These are phyloP conservation scores for Leucophora obtusa DNA, from an alignment of 2,888 invertebrate genomes.

Conservation along the genomic window DNA sequence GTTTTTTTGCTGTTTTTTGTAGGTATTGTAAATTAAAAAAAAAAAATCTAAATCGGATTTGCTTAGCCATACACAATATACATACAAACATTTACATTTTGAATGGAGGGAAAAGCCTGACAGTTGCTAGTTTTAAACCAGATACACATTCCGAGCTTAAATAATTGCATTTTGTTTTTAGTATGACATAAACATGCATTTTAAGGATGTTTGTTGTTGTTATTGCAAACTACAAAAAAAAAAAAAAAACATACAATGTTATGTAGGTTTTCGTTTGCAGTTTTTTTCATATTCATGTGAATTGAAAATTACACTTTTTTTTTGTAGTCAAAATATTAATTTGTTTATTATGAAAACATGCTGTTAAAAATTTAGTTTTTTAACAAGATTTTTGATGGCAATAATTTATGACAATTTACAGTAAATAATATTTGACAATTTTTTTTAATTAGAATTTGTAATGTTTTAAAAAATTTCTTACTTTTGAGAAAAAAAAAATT, in stretches of 20 bases:
- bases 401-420: too few relatives aligned
- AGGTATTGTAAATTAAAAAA: conserved; percentile 35
- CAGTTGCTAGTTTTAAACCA: conserved; percentile 49
- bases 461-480: too few relatives aligned
- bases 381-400: too few relatives aligned
- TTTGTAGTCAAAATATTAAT: too few relatives aligned
- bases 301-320: conserved; percentile 15
- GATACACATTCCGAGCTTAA: conserved; percentile 50
- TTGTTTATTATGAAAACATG: too few relatives aligned
- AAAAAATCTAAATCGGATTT: conserved; percentile 61
- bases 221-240: background rate
- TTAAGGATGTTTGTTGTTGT: conserved; percentile 49
- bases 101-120: conserved; percentile 19
- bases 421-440: too few relatives aligned
- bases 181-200: conserved; percentile 62
- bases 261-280: conserved; percentile 46
- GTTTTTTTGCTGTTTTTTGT: background rate
- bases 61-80: conserved; percentile 18
- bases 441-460: too few relatives aligned
- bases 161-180: conserved; percentile 62
- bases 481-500: too few relatives aligned
- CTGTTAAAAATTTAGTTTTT: too few relatives aligned
- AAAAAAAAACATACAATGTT: conserved; percentile 1
- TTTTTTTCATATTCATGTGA: conserved; percentile 20
- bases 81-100: conserved; percentile 14